Conservation (phyloP, 2,888 invertebrate genomes). For the Scaptomyza reducta region DNA sequence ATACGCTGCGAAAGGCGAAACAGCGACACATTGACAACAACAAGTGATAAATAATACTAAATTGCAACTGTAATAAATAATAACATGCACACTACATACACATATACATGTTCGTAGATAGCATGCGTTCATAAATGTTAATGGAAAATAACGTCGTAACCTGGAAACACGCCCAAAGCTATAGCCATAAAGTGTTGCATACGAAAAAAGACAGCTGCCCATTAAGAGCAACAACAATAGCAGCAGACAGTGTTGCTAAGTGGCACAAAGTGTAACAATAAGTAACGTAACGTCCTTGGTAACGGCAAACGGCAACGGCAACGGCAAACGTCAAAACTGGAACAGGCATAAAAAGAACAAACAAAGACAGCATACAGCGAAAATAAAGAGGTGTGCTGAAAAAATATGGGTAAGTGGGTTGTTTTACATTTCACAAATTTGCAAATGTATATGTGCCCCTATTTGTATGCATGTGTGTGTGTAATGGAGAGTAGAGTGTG, state of each 20-base stretch:
- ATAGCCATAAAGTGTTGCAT: constrained; percentile 43
- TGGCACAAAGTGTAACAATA: constrained; percentile 52
- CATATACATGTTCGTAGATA: background rate
- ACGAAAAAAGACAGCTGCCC: constrained; percentile 27
- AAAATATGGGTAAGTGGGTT: constrained; percentile 74
- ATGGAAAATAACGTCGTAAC: constrained; percentile 30
- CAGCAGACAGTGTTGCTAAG: constrained; percentile 55
- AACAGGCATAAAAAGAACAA: constrained; percentile 54
- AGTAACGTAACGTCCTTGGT: constrained; percentile 61
- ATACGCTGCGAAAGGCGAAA: constrained; percentile 2
- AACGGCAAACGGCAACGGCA: constrained; percentile 55
- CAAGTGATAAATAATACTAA: constrained; percentile 47
- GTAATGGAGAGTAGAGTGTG: constrained; percentile 16
- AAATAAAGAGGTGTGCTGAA: constrained; percentile 61
- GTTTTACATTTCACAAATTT: constrained; percentile 56
- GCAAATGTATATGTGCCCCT: constrained; percentile 10
- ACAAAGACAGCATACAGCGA: constrained; percentile 33
- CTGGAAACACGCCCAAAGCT: constrained; percentile 54
- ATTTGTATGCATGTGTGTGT: constrained; percentile 5
- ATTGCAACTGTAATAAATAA: background rate
- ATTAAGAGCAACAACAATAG: constrained; percentile 25
- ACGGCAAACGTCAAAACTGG: constrained; percentile 55
- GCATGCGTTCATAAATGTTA: constrained; percentile 10
- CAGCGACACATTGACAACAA: constrained; percentile 26
- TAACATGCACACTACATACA: background rate